These are phyloP conservation scores for Drosophila biarmipes DNA, from an alignment of 1,140 invertebrate genomes.

Conservation along the genomic window DNA sequence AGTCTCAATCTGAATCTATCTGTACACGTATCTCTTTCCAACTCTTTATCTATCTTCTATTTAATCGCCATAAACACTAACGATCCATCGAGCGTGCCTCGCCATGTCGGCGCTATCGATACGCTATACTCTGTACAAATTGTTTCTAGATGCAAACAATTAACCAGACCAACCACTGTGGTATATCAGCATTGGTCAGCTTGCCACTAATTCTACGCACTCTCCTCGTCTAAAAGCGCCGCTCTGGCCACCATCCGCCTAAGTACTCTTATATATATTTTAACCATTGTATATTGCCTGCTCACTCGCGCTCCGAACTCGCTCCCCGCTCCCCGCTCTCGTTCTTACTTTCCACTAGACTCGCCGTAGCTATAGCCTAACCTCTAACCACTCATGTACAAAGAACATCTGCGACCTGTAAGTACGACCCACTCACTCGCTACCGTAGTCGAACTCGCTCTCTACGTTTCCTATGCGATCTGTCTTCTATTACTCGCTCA, in stretches of 20 bases:
- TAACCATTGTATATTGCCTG: slow-evolving; percentile 54
- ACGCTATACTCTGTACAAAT: slow-evolving; percentile 44
- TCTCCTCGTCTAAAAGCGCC: slow-evolving; percentile 13
- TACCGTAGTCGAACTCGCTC: slow-evolving; percentile 48
- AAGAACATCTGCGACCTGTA: slow-evolving; percentile 63
- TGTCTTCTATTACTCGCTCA: slow-evolving; percentile 15
- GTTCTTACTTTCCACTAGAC: slow-evolving; percentile 39
- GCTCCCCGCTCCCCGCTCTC: slow-evolving; percentile 10
- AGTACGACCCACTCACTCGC: slow-evolving; percentile 49
- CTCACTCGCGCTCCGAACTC: slow-evolving; percentile 48
- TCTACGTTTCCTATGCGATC: slow-evolving; percentile 24
- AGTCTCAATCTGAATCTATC: slow-evolving; percentile 13
- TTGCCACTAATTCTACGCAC: slow-evolving; percentile 25
- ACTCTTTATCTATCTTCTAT: slow-evolving; percentile 25
- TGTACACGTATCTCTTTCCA: slow-evolving; percentile 19
- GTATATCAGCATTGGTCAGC: slow-evolving; percentile 10
- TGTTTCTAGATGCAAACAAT: slow-evolving; percentile 33
- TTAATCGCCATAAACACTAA: slow-evolving; percentile 36
- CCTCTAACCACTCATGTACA: slow-evolving; percentile 55
- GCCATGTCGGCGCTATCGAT: slow-evolving; percentile 25
- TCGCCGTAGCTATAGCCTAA: slow-evolving; percentile 59
- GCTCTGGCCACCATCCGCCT: slow-evolving; percentile 23
- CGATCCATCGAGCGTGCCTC: slow-evolving; percentile 6
- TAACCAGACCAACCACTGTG: slow-evolving; percentile 2
- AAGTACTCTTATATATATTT: slow-evolving; percentile 61